A percentile compares a stretch with the other conserved stretches of the same genome.
These are phyloP conservation scores for Rhabdornis inornatus DNA, from an alignment of 2,113 vertebrate species.

Conservation along the genomic window DNA sequence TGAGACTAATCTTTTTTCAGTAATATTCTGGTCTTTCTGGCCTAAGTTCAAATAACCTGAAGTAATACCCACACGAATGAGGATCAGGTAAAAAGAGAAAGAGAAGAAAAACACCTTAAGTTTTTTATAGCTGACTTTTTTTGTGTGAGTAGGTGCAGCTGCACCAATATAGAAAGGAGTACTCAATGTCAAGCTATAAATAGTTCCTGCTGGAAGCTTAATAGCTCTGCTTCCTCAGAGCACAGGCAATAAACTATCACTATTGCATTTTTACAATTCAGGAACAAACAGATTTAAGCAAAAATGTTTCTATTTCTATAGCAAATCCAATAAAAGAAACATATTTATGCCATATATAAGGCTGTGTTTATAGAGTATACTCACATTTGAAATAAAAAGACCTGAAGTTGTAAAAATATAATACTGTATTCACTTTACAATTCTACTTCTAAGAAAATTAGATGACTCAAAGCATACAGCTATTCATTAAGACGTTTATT, in stretches of 20 bases:
- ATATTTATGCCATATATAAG: conserved; percentile 54
- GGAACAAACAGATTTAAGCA: conserved; percentile 71
- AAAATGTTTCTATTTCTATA: conserved; percentile 65
- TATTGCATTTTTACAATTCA: conserved; percentile 69
- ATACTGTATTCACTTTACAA: conserved; percentile 42
- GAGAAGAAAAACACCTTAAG: not conserved
- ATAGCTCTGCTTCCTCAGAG: conserved; percentile 70
- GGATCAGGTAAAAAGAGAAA: conserved; percentile 31
- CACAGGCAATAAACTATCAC: conserved; percentile 71
- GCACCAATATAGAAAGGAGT: conserved; percentile 71
- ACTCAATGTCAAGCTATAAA: conserved; percentile 77
- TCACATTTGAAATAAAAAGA: conserved; percentile 46
- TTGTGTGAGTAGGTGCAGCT: conserved; percentile 53
- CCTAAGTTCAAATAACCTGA: conserved; percentile 63
- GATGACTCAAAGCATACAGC: conserved; percentile 1
- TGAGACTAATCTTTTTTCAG: conserved; percentile 38
- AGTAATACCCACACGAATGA: conserved; percentile 47
- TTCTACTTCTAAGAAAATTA: conserved; percentile 8
- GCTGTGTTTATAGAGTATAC: conserved; percentile 49
- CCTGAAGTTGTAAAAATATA: conserved; percentile 48
- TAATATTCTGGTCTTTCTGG: not conserved
- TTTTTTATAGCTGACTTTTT: conserved; percentile 67
- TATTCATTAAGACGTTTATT: conserved; percentile 12
- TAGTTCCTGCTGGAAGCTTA: conserved; percentile 71
- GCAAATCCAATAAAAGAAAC: conserved; percentile 68